Base-by-base conservation (phyloP, 1,140 invertebrate genomes). In the Chironomus striatipennis region DNA sequence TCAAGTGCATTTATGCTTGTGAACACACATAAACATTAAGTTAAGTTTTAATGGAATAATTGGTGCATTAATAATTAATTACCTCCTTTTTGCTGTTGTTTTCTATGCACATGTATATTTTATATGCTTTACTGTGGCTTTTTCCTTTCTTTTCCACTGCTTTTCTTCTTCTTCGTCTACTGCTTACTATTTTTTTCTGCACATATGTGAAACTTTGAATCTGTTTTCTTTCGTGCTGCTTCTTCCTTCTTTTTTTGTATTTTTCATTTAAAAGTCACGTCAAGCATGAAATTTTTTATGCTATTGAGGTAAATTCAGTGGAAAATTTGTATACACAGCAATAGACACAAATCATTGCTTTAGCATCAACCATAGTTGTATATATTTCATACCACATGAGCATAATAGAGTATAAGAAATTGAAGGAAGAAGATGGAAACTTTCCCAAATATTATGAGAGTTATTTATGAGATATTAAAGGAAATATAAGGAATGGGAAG, bases 51-150 rank as follows among this genome's bases (percentile, higher is more conserved):
- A 70, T 70, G 65, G 65, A 70, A 18, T 9, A 18, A 70, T 21
- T 70, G 65, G 18, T 70, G 65, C 65, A 70, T 70, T 21, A 70
- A 70, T 70, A 70, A 70, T 70, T 70, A 70, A 70, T 70, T 70
- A 18, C 47, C 47, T n/a, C n/a, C n/a, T 57, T 57, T 57, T 12
- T 57, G 47, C 9, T 34, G 24, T 34, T 34, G 24, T 34, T 34
- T 34, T 34, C 24, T 2, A 34, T 34, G 24, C 24, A 34, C 24
- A 34, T 34, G 24, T 34, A 34, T 34, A 34, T 34, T 34, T 34
- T 34, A 34, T 34, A 34, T 34, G 24, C 24, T 34, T 34, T 34
- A 34, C 24, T 34, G 24, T 34, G 24, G 10, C 9, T 12, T n/a
- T 57, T n/a, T n/a, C n/a, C n/a, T 57, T 57, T 57, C n/a, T 57